Conservation (phyloP, 2,888 invertebrate genomes). For the Acronicta psi region DNA sequence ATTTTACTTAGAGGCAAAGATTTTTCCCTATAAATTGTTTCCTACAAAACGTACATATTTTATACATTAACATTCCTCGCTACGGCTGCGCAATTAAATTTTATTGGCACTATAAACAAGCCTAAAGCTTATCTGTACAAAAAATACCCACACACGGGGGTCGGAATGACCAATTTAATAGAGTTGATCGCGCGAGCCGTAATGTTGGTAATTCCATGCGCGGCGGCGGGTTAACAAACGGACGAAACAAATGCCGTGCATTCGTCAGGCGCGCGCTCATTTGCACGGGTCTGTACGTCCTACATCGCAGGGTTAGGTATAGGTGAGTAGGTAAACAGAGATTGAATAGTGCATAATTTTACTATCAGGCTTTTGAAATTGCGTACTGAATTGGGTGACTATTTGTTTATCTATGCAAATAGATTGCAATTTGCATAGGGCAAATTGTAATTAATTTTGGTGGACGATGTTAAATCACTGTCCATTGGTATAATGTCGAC, state of each 20-base stretch:
- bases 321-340: conserved; percentile 44
- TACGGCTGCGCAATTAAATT: conserved; percentile 50
- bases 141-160: conserved; percentile 58
- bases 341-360: conserved; percentile 44
- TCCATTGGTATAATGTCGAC: too few species aligned
- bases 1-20: too few species aligned
- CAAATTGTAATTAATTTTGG: not conserved
- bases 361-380: conserved; percentile 24
- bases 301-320: conserved; percentile 61
- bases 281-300: conserved; percentile 66
- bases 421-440: not conserved
- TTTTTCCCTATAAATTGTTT: not conserved
- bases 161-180: conserved; percentile 66
- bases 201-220: conserved; percentile 51
- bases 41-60: conserved; percentile 38
- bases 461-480: not conserved
- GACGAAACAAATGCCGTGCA: conserved; percentile 73
- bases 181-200: conserved; percentile 55
- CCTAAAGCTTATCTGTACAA: conserved; percentile 49
- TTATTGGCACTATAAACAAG: conserved; percentile 52
- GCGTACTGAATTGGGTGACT: not conserved
- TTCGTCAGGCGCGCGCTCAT: conserved; percentile 72
- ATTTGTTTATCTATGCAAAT: conserved; percentile 23
- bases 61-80: conserved; percentile 50
- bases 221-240: conserved; percentile 66